These are phyloP conservation scores for Halichoerus grypus DNA, from an alignment of 2,113 vertebrate species.

Conservation along the genomic window DNA sequence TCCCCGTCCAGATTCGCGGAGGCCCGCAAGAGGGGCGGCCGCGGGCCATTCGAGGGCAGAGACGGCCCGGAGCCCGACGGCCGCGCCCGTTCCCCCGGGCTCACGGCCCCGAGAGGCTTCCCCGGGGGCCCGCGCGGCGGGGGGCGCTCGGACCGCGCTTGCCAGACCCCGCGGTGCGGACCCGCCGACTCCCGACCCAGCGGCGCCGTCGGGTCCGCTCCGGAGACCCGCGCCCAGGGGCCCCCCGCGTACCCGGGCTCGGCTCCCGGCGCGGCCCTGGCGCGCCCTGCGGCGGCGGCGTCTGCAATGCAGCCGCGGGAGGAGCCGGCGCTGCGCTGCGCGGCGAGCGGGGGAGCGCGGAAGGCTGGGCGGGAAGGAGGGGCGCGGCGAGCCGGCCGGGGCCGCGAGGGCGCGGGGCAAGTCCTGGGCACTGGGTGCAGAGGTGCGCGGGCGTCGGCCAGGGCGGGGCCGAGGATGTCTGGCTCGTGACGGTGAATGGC, in stretches of 20 bases:
- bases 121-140: neutral
- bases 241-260: neutral
- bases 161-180: neutral
- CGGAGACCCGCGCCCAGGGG: neutral
- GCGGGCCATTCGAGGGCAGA: neutral
- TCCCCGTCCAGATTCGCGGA: neutral
- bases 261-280: slow-evolving; percentile 37
- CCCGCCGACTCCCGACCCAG: neutral
- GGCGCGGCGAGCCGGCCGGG: neutral
- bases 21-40: neutral
- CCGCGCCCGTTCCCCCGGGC: neutral
- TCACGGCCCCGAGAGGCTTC: neutral
- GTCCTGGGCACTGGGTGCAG: neutral
- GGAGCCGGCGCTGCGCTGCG: slow-evolving; percentile 73
- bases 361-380: slow-evolving; percentile 69
- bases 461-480: neutral
- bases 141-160: neutral
- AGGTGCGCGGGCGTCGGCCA: neutral
- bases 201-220: slow-evolving; percentile 40
- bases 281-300: slow-evolving; percentile 58
- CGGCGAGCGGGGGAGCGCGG: slow-evolving; percentile 35
- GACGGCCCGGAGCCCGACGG: slow-evolving; percentile 11
- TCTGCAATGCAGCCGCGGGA: slow-evolving; percentile 81
- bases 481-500: neutral
- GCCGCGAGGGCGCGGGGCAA: neutral